These are phyloP conservation scores for Pedicia rivosa DNA, from an alignment of 2,888 invertebrate genomes.

Conservation along the genomic window DNA sequence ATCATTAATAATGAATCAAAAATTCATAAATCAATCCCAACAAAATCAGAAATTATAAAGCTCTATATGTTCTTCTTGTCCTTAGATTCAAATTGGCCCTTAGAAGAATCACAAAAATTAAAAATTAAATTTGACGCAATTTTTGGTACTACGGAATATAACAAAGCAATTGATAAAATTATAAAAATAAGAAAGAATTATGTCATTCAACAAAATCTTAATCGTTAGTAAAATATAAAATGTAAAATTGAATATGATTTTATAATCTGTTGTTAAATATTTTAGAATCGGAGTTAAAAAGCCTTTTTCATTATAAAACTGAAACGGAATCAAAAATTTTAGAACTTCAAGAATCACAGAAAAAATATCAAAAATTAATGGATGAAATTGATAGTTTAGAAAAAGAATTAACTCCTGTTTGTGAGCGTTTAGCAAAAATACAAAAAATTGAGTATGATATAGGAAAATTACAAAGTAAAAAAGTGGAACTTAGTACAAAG, in stretches of 20 bases:
- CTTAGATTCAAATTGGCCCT: constrained; percentile 93
- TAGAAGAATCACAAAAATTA: constrained; percentile 82
- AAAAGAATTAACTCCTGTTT: constrained; percentile 38
- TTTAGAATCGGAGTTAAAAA: constrained; percentile 35
- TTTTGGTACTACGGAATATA: constrained; percentile 87
- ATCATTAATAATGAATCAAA: too few relatives aligned
- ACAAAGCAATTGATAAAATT: constrained; percentile 69
- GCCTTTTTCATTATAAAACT: constrained; percentile 38
- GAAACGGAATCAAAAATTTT: constrained; percentile 43
- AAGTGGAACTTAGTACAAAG: constrained; percentile 41
- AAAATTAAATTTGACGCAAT: constrained; percentile 97
- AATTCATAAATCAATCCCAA: too few relatives aligned
- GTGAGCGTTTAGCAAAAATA: constrained; percentile 36
- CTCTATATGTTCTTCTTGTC: too few relatives aligned
- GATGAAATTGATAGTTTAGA: constrained; percentile 39
- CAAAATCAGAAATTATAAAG: too few relatives aligned
- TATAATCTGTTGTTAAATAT: constrained; percentile 6
- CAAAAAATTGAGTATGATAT: constrained; percentile 36
- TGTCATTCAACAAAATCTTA: constrained; percentile 33
- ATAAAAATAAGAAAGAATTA: constrained; percentile 50
- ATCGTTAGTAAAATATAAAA: constrained; percentile 36
- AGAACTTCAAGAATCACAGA: constrained; percentile 38
- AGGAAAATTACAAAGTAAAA: constrained; percentile 35
- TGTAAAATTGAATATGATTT: constrained; percentile 2
- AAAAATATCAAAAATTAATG: constrained; percentile 42